A percentile compares a stretch with the other conserved stretches of the same genome.
phyloP scores from a whole-genome alignment of 2,797 vertebrate species.

The Glossophaga mutica region DNA sequence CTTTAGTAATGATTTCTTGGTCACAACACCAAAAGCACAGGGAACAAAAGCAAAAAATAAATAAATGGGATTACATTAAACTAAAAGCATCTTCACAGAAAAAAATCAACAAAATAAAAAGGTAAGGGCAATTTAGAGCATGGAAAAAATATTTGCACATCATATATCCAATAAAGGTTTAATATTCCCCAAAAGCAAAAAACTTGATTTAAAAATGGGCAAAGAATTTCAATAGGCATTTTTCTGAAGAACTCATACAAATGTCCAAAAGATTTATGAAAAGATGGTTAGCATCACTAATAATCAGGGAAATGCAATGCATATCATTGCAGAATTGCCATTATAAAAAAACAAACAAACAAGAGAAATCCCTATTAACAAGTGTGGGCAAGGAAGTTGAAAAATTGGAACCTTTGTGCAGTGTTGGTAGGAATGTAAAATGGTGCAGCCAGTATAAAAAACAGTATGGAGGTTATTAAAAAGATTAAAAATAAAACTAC shows the following conservation, averaged over 20 bases:
- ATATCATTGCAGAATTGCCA: background rate
- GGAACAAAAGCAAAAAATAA: constrained; percentile 5
- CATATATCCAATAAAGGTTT: background rate
- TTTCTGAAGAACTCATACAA: background rate
- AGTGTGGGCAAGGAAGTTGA: background rate
- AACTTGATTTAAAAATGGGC: background rate
- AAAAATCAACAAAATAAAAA: background rate
- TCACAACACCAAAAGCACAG: background rate
- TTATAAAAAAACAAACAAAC: background rate
- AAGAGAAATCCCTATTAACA: background rate
- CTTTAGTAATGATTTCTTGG: constrained; percentile 3
- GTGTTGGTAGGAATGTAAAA: background rate
- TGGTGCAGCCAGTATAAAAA: background rate
- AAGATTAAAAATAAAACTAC: background rate
- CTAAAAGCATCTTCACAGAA: background rate
- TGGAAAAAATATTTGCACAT: background rate
- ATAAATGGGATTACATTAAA: background rate
- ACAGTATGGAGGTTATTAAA: background rate
- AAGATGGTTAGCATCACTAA: background rate
- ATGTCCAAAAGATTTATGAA: background rate
- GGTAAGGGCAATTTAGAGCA: background rate
- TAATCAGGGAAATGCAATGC: background rate
- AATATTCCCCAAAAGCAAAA: background rate
- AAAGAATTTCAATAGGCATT: background rate
- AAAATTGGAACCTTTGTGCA: background rate